A percentile compares a stretch with the other conserved stretches of the same genome.
Conservation (phyloP, 30 jellyfish, hydroid and myxozoan genomes). For the Calvadosia cruxmelitensis region DNA sequence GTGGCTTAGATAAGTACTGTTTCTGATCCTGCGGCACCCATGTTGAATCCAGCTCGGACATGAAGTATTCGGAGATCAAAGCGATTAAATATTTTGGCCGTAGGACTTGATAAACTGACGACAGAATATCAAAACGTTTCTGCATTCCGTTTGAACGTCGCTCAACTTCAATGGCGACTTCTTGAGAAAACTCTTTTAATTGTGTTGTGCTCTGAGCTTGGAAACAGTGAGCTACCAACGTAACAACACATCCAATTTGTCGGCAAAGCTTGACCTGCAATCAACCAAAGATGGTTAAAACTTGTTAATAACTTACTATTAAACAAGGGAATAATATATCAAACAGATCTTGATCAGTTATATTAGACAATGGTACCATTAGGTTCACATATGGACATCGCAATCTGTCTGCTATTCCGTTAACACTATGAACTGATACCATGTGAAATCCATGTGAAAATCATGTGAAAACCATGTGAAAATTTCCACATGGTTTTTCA, state of each 20-base stretch:
- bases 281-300: too few relatives aligned
- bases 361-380: too few relatives aligned
- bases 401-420: too few relatives aligned
- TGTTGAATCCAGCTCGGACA: conserved; percentile 24
- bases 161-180: neutral
- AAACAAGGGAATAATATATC: too few relatives aligned
- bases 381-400: too few relatives aligned
- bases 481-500: too few relatives aligned
- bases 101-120: conserved; percentile 13
- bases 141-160: neutral
- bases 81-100: conserved; percentile 32
- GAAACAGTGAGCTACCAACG: neutral
- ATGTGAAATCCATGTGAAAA: too few relatives aligned
- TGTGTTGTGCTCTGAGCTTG: neutral
- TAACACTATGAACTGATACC: too few relatives aligned
- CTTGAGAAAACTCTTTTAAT: neutral
- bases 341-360: too few relatives aligned
- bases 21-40: conserved; percentile 7
- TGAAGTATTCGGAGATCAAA: conserved; percentile 28
- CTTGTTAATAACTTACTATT: too few relatives aligned
- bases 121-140: neutral
- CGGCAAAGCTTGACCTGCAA: neutral
- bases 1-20: conserved; percentile 23
- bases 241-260: neutral
- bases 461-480: too few relatives aligned